phyloP scores from a whole-genome alignment of 2,113 vertebrate species.

The Rhodinocichla rosea region DNA sequence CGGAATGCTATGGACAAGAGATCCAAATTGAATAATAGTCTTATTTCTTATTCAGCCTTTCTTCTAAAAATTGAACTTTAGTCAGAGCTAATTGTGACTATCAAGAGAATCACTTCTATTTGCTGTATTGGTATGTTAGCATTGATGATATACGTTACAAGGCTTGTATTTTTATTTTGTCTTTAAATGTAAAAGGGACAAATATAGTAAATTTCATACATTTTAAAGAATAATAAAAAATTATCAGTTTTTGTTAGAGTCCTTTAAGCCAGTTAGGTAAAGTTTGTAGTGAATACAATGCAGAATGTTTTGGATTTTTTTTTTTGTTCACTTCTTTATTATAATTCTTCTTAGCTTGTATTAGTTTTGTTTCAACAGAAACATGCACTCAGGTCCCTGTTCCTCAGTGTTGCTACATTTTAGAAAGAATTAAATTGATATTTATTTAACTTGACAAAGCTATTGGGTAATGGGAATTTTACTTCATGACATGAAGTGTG shows the following conservation, averaged over 20 bases:
- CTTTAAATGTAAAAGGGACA: background rate
- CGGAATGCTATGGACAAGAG: accelerated
- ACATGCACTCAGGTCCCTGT: background rate
- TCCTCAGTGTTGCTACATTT: background rate
- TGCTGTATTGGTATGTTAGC: background rate
- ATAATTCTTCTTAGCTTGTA: background rate
- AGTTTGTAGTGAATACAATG: background rate
- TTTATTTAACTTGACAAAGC: background rate
- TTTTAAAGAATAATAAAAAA: background rate
- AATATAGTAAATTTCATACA: background rate
- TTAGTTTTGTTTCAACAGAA: background rate
- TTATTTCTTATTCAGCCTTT: background rate
- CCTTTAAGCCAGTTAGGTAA: background rate
- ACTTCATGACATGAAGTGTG: background rate
- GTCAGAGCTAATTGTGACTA: background rate
- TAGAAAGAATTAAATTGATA: background rate
- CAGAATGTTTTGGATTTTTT: background rate
- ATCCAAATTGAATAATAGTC: background rate
- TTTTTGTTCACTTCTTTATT: background rate
- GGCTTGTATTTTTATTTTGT: background rate
- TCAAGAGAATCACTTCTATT: background rate
- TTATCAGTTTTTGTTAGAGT: background rate
- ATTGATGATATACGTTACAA: background rate
- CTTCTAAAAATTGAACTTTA: background rate
- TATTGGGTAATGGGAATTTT: background rate